phyloP scores from a whole-genome alignment of 1,140 invertebrate genomes.

The Coptotermes formosanus region DNA sequence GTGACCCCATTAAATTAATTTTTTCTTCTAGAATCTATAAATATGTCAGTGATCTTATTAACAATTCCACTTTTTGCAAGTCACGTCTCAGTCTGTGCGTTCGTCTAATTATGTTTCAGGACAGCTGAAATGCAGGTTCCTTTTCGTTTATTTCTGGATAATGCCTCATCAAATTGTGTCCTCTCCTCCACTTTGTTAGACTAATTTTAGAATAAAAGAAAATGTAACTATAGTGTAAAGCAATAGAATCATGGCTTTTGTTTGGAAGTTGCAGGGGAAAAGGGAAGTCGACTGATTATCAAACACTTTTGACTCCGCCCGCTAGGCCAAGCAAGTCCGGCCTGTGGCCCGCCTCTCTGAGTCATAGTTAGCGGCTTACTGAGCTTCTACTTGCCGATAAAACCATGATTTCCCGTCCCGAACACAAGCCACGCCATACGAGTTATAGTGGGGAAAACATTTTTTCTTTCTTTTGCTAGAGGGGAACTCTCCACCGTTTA shows the following conservation, averaged over 20 bases:
- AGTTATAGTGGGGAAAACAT: not conserved
- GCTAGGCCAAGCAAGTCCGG: not conserved
- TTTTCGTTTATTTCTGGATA: not conserved
- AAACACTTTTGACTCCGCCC: not conserved
- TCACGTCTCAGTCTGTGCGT: not conserved
- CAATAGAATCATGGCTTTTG: not conserved
- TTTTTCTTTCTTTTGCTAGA: conserved; percentile 4
- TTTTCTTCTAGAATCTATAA: no score
- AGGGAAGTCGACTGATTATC: not conserved
- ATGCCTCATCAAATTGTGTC: not conserved
- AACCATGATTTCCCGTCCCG: not conserved
- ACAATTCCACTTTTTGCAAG: no score
- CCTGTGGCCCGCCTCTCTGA: not conserved
- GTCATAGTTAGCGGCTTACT: not conserved
- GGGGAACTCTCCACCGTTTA: conserved; percentile 8
- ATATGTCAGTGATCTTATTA: no score
- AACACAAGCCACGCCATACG: not conserved
- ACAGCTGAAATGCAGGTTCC: not conserved
- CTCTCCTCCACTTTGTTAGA: not conserved
- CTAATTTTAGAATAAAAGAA: not conserved
- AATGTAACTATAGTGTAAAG: not conserved
- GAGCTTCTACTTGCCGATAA: not conserved
- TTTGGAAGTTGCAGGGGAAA: not conserved
- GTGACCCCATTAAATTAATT: no score
- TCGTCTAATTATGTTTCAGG: not conserved